A percentile compares a stretch with the other conserved stretches of the same genome.
Evolutionary conservation across 1,140 invertebrate species (phyloP).

Genomic region (Dendroctonus valens): DNA sequence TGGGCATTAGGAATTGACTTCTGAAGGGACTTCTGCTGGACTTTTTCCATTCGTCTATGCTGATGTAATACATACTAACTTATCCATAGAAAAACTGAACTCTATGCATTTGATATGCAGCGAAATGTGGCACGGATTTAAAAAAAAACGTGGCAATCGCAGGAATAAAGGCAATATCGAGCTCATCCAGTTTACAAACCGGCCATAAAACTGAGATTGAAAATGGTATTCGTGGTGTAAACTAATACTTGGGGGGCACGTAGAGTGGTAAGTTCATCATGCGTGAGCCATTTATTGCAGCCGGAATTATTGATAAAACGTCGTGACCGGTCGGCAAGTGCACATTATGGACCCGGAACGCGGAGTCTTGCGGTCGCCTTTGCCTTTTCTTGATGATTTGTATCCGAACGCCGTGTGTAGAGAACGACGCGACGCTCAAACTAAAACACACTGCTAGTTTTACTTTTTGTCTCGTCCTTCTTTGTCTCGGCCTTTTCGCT

Average conservation of each 20-base stretch:
- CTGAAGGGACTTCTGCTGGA: too few relatives aligned
- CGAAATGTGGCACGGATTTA: too few relatives aligned
- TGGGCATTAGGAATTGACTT: too few relatives aligned
- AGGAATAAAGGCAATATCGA: too few relatives aligned
- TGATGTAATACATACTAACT: too few relatives aligned
- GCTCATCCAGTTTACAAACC: too few relatives aligned
- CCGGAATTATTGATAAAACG: conserved; percentile 40
- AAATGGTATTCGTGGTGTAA: conserved; percentile 24
- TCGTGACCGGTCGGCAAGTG: conserved; percentile 36
- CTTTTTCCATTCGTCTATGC: too few relatives aligned
- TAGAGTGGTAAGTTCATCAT: conserved; percentile 42
- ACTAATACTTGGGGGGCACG: conserved; percentile 31
- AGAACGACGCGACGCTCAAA: conserved; percentile 24
- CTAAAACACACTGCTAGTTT: conserved; percentile 22
- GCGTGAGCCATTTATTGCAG: conserved; percentile 42
- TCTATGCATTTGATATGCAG: too few relatives aligned
- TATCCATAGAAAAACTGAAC: too few relatives aligned
- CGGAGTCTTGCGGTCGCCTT: conserved; percentile 30
- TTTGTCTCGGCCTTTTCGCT: neutral
- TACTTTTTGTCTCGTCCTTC: conserved; percentile 15
- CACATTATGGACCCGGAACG: conserved; percentile 37
- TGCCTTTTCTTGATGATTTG: conserved; percentile 38
- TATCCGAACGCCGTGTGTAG: conserved; percentile 29
- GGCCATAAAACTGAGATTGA: conserved; percentile 1
- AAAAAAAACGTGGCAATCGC: too few relatives aligned